A percentile compares a stretch with the other conserved stretches of the same genome.
phyloP scores from a whole-genome alignment of 2,113 vertebrate species.

The Siniperca knerii region DNA sequence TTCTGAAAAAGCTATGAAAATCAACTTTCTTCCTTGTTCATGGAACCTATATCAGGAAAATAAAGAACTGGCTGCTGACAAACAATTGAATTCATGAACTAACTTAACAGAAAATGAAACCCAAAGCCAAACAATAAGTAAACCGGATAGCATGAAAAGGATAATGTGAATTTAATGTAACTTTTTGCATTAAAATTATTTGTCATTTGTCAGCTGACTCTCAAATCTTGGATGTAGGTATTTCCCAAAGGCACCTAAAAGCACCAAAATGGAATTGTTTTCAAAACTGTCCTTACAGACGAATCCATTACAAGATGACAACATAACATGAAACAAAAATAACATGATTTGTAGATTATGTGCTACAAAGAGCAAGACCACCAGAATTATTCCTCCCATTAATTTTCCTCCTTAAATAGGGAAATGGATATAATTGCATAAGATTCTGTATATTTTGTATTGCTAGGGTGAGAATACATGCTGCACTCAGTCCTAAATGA shows the following conservation, averaged over 20 bases:
- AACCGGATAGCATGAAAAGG: not conserved
- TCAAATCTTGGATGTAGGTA: not conserved
- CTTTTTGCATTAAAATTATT: not conserved
- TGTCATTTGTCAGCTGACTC: not conserved
- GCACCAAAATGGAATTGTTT: not conserved
- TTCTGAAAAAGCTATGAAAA: not conserved
- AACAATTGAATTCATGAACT: not conserved
- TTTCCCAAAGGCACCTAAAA: not conserved
- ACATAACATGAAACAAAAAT: not conserved
- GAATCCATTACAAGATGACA: not conserved
- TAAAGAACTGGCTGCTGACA: not conserved
- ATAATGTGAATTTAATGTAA: not conserved
- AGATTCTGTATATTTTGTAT: conserved; percentile 32
- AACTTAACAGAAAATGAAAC: not conserved
- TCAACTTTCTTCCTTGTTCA: not conserved
- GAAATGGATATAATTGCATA: not conserved
- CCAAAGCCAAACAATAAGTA: not conserved
- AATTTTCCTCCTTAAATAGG: not conserved
- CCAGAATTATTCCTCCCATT: not conserved
- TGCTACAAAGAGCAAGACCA: conserved; percentile 2
- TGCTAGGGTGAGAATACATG: conserved; percentile 5
- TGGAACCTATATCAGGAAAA: not conserved
- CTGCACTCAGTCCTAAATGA: conserved; percentile 42
- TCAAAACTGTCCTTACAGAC: not conserved
- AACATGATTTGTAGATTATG: not conserved